A percentile compares a stretch with the other conserved stretches of the same genome.
Evolutionary conservation across 1,140 invertebrate genomes (phyloP).

Genomic region (Linepithema humile): DNA sequence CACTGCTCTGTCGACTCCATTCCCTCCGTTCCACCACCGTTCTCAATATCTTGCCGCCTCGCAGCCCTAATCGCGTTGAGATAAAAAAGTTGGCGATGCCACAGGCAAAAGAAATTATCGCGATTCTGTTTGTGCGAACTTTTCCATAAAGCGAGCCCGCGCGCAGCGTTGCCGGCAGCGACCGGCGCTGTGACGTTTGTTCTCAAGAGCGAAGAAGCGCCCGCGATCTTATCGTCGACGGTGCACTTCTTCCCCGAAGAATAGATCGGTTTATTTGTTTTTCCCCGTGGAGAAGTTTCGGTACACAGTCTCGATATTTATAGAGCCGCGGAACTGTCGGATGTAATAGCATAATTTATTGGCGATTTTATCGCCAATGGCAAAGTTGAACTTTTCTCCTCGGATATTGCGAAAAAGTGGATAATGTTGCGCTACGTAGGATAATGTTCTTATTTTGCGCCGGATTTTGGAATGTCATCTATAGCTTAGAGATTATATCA

Average conservation of each 20-base stretch:
- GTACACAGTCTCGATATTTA: neutral
- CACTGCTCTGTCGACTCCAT: neutral
- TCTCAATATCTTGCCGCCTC: neutral
- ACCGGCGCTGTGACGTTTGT: neutral
- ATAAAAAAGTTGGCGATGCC: slow-evolving; percentile 41
- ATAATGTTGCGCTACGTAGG: neutral
- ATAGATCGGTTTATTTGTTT: too few relatives aligned
- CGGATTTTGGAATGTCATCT: too few relatives aligned
- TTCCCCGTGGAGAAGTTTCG: neutral
- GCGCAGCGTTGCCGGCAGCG: neutral
- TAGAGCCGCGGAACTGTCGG: neutral
- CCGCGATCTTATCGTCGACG: too few relatives aligned
- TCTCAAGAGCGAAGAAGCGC: too few relatives aligned
- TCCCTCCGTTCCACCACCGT: neutral
- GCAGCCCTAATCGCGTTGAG: slow-evolving; percentile 41
- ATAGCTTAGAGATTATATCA: too few relatives aligned
- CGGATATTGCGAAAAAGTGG: neutral
- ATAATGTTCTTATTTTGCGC: too few relatives aligned
- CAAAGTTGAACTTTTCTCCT: neutral
- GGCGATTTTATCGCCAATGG: neutral
- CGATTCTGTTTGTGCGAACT: slow-evolving; percentile 26
- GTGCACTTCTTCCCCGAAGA: too few relatives aligned
- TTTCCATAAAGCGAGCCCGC: neutral
- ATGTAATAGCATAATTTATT: slow-evolving; percentile 18
- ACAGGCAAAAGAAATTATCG: slow-evolving; percentile 22